Base-by-base conservation (phyloP, 2,113 vertebrate species). In the Xiphophorus maculatus region DNA sequence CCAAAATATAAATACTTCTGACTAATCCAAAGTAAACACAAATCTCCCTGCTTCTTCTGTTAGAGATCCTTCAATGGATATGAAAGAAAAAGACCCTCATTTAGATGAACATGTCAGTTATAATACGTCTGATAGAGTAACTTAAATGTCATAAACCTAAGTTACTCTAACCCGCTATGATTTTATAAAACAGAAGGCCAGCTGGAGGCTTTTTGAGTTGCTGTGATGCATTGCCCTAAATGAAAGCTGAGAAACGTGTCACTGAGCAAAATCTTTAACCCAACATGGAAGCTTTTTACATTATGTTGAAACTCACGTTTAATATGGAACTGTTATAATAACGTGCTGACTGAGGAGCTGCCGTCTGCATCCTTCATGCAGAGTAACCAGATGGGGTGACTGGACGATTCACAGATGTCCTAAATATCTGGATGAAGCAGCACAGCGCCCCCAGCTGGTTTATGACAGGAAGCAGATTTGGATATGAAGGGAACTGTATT, bases 401-500 rank as follows among this genome's bases (percentile, higher is more conserved):
- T 17, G 25, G 69, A 80, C 85, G 77, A 85, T 64, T 84, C 85
- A 81, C 30, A 63, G 70, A 3, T 0, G 37, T 48, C 28, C 35
- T 0, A 0, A 63, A 68, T 25, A 63, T 28, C 29, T 30, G 25
- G 30, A 60, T 3, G 71, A 74, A 75, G 76, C 69, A 58, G 37
- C 83, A 81, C 76, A 91, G 85, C 33, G 81, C 89, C 89, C 84
- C 77, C 92, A 51, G 51, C 71, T 90, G 89, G 84, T 58, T 11
- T 1, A 19, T 63, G 27, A 17, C 32, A 64, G 80, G 33, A 80
- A 76, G 22, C 13, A 32, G 5, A 25, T 5, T 42, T 42, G 40
- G 40, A 42, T 15, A 42, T 42, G 40, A 42, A 42, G 40, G 40
- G 40, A 13, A 42, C 40, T 42, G 40, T 42, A 42, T 15, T 42